Evolutionary conservation across 2,113 vertebrate genomes (phyloP), one percentile per base, ranked within the genome.

Genomic region (Rana temporaria): DNA sequence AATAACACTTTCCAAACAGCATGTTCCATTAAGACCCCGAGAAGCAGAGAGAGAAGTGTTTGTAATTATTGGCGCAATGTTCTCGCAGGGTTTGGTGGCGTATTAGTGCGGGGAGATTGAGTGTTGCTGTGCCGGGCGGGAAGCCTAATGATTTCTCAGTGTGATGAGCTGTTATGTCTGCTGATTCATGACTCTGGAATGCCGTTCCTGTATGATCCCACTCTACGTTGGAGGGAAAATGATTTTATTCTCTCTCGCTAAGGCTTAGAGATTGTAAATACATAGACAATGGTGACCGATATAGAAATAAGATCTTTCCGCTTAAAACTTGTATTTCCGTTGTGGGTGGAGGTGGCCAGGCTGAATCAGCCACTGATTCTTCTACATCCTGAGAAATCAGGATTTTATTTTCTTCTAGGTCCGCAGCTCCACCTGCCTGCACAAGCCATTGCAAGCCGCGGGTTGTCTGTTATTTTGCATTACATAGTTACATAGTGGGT

Each of bases 171-270:
- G 20, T 48, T 57, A 4, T 34, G 26, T 59, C 19, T 9, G 1
- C 4, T 74, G 71, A 74, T n/a, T 74, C 55, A 74, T 38, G 18
- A 7, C 19, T 18, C 70, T 32, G 71, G 55, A 59, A 60, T 74
- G 71, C 53, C 4, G 18, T 16, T 32, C 55, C 52, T 5, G 18
- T 9, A 60, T 74, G 16, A 74, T 60, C 16, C 2, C 1, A 17
- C 11, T 16, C 4, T 14, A 38, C 26, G 20, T 38, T 15, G 59
- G 30, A 20, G 55, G 56, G 55, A 30, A 73, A 9, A 19, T n/a
- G 30, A 38, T 32, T 38, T 38, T 60, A 26, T 74, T 18, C 26
- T n/a, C 26, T n/a, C 18, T 30, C 26, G n/a, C 24, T 17, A 12
- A 17, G 53, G 52, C 26, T 57, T 57, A 57, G 18, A 14, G 48